Base-by-base conservation (phyloP, 2,888 invertebrate species). In the Bruchidius siliquastri region DNA sequence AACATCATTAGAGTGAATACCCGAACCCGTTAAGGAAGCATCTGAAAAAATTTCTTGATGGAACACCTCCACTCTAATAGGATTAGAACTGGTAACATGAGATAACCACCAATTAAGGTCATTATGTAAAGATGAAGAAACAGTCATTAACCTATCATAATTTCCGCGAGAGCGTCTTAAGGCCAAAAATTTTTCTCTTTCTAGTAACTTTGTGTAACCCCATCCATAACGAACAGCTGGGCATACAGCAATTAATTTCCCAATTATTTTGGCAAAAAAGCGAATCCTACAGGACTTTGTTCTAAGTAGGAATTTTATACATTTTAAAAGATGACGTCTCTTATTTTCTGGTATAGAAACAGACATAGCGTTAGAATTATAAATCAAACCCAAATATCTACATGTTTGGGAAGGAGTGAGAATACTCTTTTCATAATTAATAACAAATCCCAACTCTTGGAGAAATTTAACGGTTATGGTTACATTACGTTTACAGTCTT, bases 61-160 rank as follows among this genome's bases (percentile, higher is more conserved):
- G 71, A 69, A 76, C 20, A n/a, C 21, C 8, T 68, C 67, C 21
- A 21, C 18, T 71, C 68, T 73, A 71, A 79, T 74, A 26, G 68
- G 32, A 70, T 73, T 71, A 21, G 18, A 67, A 21, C 73, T 22
- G 20, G 68, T 20, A 32, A 80, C 76, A 20, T 72, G 75, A 10
- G 30, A 21, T 20, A 70, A 67, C 79, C 78, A 81, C 80, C 79
- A 81, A 21, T 72, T 72, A 30, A 81, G 72, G 21, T 81, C 81
- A n/a, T 69, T 30, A 68, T 13, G 20, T 67, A 78, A 21, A 70
- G 26, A n/a, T 26, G 21, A 13, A 13, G 74, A 70, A 67, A 77
- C 72, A n/a, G n/a, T 2, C 76, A 79, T 77, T 67, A 66, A 26
- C 10, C n/a, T 69, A 75, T 76, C 74, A 71, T 74, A 78, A 67